A percentile compares a stretch with the other conserved stretches of the same genome.
phyloP scores from a whole-genome alignment of 1,140 invertebrate species.

The Vanessa atalanta region DNA sequence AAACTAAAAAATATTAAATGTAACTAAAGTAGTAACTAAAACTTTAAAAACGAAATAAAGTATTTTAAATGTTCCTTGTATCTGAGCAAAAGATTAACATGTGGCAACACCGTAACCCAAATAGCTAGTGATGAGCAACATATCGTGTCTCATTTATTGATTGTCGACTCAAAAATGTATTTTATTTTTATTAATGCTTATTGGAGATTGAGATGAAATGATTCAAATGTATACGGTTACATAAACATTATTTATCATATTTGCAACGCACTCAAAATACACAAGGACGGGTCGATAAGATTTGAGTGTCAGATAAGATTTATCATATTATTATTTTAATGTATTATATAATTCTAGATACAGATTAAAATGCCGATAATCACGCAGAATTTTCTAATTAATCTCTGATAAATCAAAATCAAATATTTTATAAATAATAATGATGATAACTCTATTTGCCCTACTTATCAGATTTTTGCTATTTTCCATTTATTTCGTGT shows the following conservation, averaged over 20 bases:
- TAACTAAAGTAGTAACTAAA: neutral
- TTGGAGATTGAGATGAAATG: neutral
- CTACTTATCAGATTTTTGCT: too few relatives aligned
- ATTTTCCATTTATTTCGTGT: too few relatives aligned
- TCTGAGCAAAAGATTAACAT: neutral
- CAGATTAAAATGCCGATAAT: too few relatives aligned
- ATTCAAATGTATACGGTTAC: neutral
- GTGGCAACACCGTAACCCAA: conserved; percentile 1
- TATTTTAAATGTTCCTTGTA: neutral
- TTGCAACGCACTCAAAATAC: conserved; percentile 2
- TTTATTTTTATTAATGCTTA: neutral
- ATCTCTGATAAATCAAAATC: too few relatives aligned
- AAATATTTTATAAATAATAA: too few relatives aligned
- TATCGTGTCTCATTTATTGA: neutral
- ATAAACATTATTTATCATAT: conserved; percentile 8
- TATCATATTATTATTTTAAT: neutral
- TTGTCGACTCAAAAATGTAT: neutral
- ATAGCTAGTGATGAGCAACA: conserved; percentile 1
- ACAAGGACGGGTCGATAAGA: conserved; percentile 15
- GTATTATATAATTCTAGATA: neutral
- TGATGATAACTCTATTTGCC: too few relatives aligned
- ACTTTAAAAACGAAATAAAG: neutral
- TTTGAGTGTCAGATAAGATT: conserved; percentile 11
- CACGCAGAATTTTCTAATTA: too few relatives aligned
- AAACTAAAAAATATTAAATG: too few relatives aligned